Percentiles rank a stretch among this genome's conserved stretches.
Conservation (phyloP, 2,113 vertebrate species). For the Pagrus major region DNA sequence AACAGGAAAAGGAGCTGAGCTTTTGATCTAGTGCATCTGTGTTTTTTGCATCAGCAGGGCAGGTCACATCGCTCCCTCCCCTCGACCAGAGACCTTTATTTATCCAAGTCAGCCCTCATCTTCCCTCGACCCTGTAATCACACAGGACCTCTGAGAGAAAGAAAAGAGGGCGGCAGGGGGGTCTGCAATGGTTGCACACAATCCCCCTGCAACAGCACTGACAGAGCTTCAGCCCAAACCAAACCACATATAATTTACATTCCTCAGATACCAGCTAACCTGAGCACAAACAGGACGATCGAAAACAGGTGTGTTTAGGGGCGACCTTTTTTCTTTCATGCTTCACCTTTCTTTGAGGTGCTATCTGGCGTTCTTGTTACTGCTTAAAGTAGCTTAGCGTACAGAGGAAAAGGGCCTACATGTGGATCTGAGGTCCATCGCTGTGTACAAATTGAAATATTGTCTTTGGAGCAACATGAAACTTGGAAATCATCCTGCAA, state of each 20-base stretch:
- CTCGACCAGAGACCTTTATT: conserved; percentile 66
- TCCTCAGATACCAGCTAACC: conserved; percentile 82
- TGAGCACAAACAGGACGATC: conserved; percentile 78
- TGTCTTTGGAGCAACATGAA: conserved; percentile 5
- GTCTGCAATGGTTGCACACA: conserved; percentile 47
- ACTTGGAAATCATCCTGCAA: neutral
- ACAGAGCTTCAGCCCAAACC: conserved; percentile 65
- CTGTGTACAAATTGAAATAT: neutral
- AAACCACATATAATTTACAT: conserved; percentile 86
- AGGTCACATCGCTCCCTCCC: conserved; percentile 38
- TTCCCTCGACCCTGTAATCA: conserved; percentile 77
- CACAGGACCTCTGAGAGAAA: conserved; percentile 44
- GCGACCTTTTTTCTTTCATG: conserved; percentile 12
- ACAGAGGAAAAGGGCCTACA: neutral
- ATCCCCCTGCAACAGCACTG: conserved; percentile 58
- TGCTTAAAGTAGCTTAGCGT: neutral
- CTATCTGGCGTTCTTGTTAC: conserved; percentile 18
- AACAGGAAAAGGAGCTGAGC: conserved; percentile 37
- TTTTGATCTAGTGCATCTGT: conserved; percentile 45
- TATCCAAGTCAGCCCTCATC: conserved; percentile 69
- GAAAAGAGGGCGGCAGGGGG: conserved; percentile 5
- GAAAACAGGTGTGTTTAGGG: conserved; percentile 83
- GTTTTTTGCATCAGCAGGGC: conserved; percentile 29
- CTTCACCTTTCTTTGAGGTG: conserved; percentile 37
- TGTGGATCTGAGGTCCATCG: neutral